phyloP scores from a whole-genome alignment of 2,797 vertebrate genomes.

The Nannoperca australis region DNA sequence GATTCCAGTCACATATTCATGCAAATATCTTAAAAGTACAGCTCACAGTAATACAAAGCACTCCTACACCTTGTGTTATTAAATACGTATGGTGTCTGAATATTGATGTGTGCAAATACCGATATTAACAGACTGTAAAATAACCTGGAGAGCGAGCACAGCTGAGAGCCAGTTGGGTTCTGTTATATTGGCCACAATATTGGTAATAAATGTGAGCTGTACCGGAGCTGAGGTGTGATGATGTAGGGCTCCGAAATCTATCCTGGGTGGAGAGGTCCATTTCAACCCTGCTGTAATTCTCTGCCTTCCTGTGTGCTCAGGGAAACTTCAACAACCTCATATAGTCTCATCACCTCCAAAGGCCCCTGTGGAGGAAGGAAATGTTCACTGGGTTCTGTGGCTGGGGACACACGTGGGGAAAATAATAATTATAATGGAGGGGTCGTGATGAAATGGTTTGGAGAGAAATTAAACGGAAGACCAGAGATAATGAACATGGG shows the following conservation, averaged over 20 bases:
- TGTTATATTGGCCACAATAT: neutral
- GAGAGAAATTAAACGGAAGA: slow-evolving; percentile 46
- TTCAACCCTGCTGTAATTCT: slow-evolving; percentile 35
- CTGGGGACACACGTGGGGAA: slow-evolving; percentile 15
- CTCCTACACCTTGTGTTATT: slow-evolving; percentile 23
- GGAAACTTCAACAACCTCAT: slow-evolving; percentile 23
- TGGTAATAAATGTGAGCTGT: slow-evolving; percentile 36
- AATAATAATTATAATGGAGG: slow-evolving; percentile 40
- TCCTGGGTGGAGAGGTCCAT: slow-evolving; percentile 30
- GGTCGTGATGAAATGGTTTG: slow-evolving; percentile 41
- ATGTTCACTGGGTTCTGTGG: slow-evolving; percentile 24
- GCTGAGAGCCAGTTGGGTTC: slow-evolving; percentile 9
- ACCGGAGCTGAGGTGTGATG: slow-evolving; percentile 18
- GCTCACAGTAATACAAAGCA: slow-evolving; percentile 25
- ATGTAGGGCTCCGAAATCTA: slow-evolving; percentile 1
- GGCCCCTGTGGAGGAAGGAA: slow-evolving; percentile 12
- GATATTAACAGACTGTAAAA: slow-evolving; percentile 23
- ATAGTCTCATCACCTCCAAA: slow-evolving; percentile 13
- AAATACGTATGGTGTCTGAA: slow-evolving; percentile 9
- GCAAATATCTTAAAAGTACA: slow-evolving; percentile 22
- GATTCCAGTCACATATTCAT: slow-evolving; percentile 13
- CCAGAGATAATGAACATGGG: slow-evolving; percentile 49
- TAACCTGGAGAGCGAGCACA: slow-evolving; percentile 1
- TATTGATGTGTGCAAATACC: slow-evolving; percentile 25
- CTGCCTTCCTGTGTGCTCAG: slow-evolving; percentile 17